Evolutionary conservation across 2,113 vertebrate genomes (phyloP), one percentile per base, ranked within the genome.

Genomic region (Ictalurus punctatus): DNA sequence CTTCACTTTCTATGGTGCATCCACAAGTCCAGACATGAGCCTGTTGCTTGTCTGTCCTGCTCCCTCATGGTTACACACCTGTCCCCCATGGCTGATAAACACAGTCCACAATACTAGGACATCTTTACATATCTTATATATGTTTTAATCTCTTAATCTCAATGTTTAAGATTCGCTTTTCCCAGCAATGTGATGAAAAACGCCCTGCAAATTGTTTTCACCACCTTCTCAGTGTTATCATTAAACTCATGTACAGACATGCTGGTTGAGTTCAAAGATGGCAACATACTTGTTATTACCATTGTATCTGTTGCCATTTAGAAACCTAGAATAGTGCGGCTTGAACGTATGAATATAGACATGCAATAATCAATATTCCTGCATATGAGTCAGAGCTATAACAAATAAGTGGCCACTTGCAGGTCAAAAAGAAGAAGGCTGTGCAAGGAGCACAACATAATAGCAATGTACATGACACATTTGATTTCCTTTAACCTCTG

Each of bases 21-120:
- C 67, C 65, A 83, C 89, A 86, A 63, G 92, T 87, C 82, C 8
- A 71, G 84, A 86, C 90, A 90, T 67, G 87, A 90, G 85, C 56
- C 56, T 74, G 73, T 61, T 90, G 27, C 52, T 61, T 48, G 67
- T 56, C 78, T 87, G 71, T 89, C 56, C 48, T 59, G 34, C 25
- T 23, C 58, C 6, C 48, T 54, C 30, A 16, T 89, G 48, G 14
- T 88, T 88, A 67, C 59, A 69, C 65, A 84, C 67, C 37, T 73
- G 37, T 17, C 78, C 85, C 30, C 79, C 25, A 67, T 89, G 84
- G 7, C 27, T 59, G 65, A 54, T 56, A 89, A 76, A 63, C 23
- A 81, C 40, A 48, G 3, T 44, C 67, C 87, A 48, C 81, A 84
- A 54, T 71, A 52, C 40, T 63, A 79, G 58, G 19, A 85, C 76